Percentiles rank a stretch among this genome's conserved stretches.
These are phyloP conservation scores for Agrotis exclamationis DNA, from an alignment of 2,888 invertebrate genomes.

Conservation along the genomic window DNA sequence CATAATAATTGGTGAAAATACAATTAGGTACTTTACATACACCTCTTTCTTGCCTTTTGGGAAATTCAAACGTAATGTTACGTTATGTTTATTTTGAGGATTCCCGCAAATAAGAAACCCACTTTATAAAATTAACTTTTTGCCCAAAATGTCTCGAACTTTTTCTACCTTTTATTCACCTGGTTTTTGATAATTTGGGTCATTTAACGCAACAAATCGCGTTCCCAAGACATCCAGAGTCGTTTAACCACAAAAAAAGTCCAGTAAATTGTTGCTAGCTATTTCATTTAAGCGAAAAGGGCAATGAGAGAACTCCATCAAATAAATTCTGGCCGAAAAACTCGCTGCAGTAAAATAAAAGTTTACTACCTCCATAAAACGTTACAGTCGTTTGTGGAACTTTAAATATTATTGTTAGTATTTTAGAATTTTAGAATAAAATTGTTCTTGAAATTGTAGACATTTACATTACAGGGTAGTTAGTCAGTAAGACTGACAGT, in stretches of 20 bases:
- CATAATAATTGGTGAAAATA: too few species aligned
- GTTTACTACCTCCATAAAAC: conserved; percentile 60
- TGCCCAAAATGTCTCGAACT: neutral
- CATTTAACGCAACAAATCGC: conserved; percentile 31
- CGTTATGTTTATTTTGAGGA: neutral
- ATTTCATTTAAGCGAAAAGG: conserved; percentile 44
- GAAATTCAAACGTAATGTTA: neutral
- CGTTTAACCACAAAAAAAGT: conserved; percentile 40
- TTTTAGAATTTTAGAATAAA: conserved; percentile 27
- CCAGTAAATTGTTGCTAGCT: conserved; percentile 47
- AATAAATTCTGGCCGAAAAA: conserved; percentile 60
- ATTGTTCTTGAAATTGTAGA: neutral
- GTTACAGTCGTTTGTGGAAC: conserved; percentile 52
- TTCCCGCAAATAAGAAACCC: neutral
- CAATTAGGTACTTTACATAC: too few species aligned
- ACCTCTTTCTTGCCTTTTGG: neutral
- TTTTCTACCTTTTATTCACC: conserved; percentile 16
- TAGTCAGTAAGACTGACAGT: too few species aligned
- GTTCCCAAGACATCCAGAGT: conserved; percentile 8
- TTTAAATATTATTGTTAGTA: conserved; percentile 50
- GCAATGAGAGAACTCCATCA: conserved; percentile 52
- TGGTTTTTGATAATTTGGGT: conserved; percentile 16
- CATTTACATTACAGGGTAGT: too few species aligned
- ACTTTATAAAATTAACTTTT: neutral
- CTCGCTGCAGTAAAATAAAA: conserved; percentile 60